Base-by-base conservation (phyloP, 2,113 vertebrate species). In the Hemiprocne comata region DNA sequence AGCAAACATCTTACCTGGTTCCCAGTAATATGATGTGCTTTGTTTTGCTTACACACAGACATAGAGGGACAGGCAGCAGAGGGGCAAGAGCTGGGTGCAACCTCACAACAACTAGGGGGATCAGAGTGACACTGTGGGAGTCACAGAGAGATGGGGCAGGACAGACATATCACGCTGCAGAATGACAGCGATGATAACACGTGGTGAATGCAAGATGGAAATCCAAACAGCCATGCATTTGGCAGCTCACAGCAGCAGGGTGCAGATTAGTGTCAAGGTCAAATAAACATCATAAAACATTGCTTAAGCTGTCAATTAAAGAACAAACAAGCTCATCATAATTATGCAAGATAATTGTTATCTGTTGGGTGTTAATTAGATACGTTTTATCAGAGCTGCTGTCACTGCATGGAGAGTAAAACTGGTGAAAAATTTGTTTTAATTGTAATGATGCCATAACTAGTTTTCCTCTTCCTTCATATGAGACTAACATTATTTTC, bases 241-340 rank as follows among this genome's bases (percentile, higher is more conserved):
- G 51, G 96, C 89, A 82, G 85, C 85, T 61, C 95, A 29, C 13
- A 10, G 81, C 50, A 89, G 74, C n/a, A 38, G 93, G 75, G 93
- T 36, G 60, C 79, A 86, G 62, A 94, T 90, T 42, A 67, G 75
- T 82, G 26, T 60, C 92, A 93, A 95, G 94, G 95, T 93, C 93
- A 96, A 95, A 92, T 60, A 96, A 96, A 95, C 92, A 97, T 72
- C 93, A 93, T 81, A 94, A 96, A 97, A 96, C 85, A 94, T 78
- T 51, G 94, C 83, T 92, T 53, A 71, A 75, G 57, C 88, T 90
- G 92, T 92, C 96, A 94, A 90, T 93, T 97, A 88, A 92, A 94
- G 85, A 96, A 90, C 93, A 96, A 96, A 96, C 90, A 92, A 91
- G 88, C 90, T 90, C 92, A 92, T 90, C 79, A 40, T 75, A 96